Evolutionary conservation across 2,888 invertebrate species (phyloP).

Genomic region (Augiades crinisus): DNA sequence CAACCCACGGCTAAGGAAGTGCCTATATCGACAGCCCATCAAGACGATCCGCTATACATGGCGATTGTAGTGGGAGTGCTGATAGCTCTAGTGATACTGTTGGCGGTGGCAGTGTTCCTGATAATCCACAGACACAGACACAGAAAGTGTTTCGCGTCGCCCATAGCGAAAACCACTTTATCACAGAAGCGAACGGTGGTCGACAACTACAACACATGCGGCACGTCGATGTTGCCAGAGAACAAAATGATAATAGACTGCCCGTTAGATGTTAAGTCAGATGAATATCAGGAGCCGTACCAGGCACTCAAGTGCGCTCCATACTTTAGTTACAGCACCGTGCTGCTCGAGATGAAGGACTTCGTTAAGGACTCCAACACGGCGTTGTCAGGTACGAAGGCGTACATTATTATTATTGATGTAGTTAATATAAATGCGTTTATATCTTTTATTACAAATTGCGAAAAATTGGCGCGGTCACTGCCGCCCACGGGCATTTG

Average conservation of each 20-base stretch:
- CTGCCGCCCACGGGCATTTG: no score
- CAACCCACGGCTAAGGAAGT: constrained; percentile 77
- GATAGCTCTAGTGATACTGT: constrained; percentile 86
- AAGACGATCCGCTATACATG: constrained; percentile 87
- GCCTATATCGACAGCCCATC: constrained; percentile 85
- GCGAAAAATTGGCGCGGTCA: no score
- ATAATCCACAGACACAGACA: constrained; percentile 87
- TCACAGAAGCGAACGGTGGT: constrained; percentile 66
- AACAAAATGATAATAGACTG: constrained; percentile 80
- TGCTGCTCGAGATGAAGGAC: constrained; percentile 88
- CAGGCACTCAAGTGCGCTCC: constrained; percentile 88
- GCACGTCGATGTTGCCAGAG: constrained; percentile 77
- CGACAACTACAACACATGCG: constrained; percentile 81
- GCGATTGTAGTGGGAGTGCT: constrained; percentile 90
- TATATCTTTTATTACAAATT: no score
- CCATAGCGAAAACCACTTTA: constrained; percentile 75
- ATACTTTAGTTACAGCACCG: constrained; percentile 88
- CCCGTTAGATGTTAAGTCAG: constrained; percentile 83
- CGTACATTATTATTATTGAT: no score
- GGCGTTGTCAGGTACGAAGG: constrained; percentile 64
- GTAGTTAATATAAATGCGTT: no score
- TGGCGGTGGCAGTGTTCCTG: constrained; percentile 87
- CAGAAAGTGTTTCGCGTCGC: constrained; percentile 87
- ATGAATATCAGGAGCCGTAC: constrained; percentile 91
- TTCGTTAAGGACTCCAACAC: constrained; percentile 76